Conservation (phyloP, 2,888 invertebrate species). For the Trisateles emortualis region DNA sequence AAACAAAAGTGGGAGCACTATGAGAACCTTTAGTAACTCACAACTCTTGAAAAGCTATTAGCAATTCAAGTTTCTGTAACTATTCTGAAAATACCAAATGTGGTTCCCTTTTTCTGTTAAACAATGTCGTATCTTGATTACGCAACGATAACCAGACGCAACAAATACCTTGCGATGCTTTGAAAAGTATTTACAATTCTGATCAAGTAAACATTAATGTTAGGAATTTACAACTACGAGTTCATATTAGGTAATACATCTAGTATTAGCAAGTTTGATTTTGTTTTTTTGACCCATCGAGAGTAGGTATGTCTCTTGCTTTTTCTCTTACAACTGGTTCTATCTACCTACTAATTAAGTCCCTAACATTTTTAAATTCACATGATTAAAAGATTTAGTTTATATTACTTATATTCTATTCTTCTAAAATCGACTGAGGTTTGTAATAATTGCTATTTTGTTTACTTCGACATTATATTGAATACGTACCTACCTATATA, state of each 20-base stretch:
- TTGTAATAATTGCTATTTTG: no score
- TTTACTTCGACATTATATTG: no score
- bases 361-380: no score
- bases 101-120: constrained; percentile 33
- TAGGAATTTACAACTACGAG: constrained; percentile 47
- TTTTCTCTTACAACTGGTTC: no score
- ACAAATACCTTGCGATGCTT: constrained; percentile 25
- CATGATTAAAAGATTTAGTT: no score
- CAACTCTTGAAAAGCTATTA: constrained; percentile 8
- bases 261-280: constrained; percentile 28
- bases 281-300: background rate
- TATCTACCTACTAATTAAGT: no score
- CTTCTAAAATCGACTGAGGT: no score
- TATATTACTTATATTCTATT: no score
- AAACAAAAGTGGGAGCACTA: background rate
- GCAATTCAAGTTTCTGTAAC: constrained; percentile 18
- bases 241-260: no score
- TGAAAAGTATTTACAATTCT: no score
- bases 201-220: constrained; percentile 22
- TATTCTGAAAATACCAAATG: constrained; percentile 39
- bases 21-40: constrained; percentile 10
- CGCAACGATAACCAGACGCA: constrained; percentile 10
- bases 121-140: constrained; percentile 46
- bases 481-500: no score
- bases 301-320: no score